phyloP scores from a whole-genome alignment of 2,888 invertebrate genomes.

The Fragum whitleyi region DNA sequence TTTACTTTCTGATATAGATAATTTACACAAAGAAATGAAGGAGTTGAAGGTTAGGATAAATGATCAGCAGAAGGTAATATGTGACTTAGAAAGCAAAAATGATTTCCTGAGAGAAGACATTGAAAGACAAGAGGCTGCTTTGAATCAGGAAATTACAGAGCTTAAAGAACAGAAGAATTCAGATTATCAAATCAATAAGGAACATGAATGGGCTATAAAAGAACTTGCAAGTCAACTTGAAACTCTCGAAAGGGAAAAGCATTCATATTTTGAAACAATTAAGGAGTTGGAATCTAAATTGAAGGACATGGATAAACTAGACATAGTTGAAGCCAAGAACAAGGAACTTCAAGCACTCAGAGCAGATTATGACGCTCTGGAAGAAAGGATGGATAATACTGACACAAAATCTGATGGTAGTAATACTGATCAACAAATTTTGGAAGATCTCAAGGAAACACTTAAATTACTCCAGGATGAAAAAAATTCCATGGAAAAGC shows the following conservation, averaged over 20 bases:
- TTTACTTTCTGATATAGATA: not conserved
- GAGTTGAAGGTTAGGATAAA: not conserved
- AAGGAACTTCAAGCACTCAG: not conserved
- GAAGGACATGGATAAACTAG: not conserved
- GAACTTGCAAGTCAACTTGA: slow-evolving; percentile 54
- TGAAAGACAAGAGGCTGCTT: slow-evolving; percentile 30
- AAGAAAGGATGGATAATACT: slow-evolving; percentile 31
- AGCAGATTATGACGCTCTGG: slow-evolving; percentile 25
- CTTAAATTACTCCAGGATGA: slow-evolving; percentile 44
- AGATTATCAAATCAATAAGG: slow-evolving; percentile 54
- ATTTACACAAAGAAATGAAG: not conserved
- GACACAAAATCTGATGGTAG: slow-evolving; percentile 40
- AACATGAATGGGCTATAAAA: slow-evolving; percentile 60
- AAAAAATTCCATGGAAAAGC: slow-evolving; percentile 41
- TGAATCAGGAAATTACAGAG: slow-evolving; percentile 50
- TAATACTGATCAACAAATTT: slow-evolving; percentile 50
- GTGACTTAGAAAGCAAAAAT: slow-evolving; percentile 26
- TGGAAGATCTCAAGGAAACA: slow-evolving; percentile 54
- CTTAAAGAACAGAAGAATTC: slow-evolving; percentile 44
- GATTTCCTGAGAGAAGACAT: slow-evolving; percentile 12
- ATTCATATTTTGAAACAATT: slow-evolving; percentile 13
- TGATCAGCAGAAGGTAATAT: not conserved
- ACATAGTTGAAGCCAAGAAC: not conserved
- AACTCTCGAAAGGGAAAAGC: slow-evolving; percentile 44
- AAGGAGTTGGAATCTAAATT: slow-evolving; percentile 23